Conservation (phyloP, 2,797 vertebrate genomes). For the Hybognathus amarus region DNA sequence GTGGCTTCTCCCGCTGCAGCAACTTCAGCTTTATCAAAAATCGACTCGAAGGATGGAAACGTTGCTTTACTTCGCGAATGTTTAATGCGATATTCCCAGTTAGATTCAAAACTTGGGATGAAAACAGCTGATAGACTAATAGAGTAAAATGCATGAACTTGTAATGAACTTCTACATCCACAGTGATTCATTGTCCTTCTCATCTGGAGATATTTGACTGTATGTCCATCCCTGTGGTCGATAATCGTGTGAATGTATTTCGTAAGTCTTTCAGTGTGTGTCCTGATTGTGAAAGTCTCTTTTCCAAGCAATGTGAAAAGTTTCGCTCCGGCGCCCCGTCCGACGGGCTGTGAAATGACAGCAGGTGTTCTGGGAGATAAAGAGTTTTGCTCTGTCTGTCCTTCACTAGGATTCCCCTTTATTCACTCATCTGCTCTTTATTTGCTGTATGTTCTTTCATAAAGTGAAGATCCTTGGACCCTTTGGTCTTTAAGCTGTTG, state of each 20-base stretch:
- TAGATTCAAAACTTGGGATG: too few relatives aligned
- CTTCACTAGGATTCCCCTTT: background rate
- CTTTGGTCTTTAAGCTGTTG: background rate
- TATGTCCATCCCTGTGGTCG: background rate
- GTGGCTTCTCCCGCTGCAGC: too few relatives aligned
- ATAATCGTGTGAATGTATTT: slow-evolving; percentile 13
- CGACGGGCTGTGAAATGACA: slow-evolving; percentile 45
- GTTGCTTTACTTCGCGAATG: too few relatives aligned
- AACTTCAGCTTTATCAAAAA: too few relatives aligned
- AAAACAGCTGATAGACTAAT: background rate
- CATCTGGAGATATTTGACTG: slow-evolving; percentile 1
- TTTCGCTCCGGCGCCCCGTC: background rate
- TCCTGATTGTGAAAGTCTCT: slow-evolving; percentile 8
- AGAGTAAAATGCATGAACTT: background rate
- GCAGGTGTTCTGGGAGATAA: slow-evolving; percentile 55
- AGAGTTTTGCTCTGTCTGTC: background rate
- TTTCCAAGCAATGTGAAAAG: background rate
- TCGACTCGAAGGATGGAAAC: too few relatives aligned
- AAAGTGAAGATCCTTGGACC: background rate
- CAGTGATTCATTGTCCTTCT: background rate
- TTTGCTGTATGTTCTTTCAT: background rate
- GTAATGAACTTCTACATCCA: background rate
- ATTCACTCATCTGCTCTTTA: background rate
- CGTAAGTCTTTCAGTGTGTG: background rate
- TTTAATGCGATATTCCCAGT: too few relatives aligned